A percentile compares a stretch with the other conserved stretches of the same genome.
phyloP scores from a whole-genome alignment of 92 coral and sea anemone genomes.

The Siderastrea siderea region DNA sequence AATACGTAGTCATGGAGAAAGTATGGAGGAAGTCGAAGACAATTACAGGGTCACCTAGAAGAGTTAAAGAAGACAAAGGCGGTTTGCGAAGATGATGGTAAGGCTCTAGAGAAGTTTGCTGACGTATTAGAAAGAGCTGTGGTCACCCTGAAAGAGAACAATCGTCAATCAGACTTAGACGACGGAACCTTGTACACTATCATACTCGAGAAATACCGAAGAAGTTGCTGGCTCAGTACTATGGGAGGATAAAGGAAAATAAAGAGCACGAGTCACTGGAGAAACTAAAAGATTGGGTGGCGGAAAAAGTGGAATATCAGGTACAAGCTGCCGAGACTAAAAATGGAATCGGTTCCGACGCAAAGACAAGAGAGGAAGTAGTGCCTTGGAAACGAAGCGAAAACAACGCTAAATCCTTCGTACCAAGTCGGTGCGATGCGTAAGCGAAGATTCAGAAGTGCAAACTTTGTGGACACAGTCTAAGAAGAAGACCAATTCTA shows the following conservation, averaged over 20 bases:
- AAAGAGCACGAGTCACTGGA: slow-evolving; percentile 56
- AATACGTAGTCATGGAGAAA: slow-evolving; percentile 47
- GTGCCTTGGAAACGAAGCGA: slow-evolving; percentile 25
- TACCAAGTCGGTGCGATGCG: slow-evolving; percentile 1
- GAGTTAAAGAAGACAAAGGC: slow-evolving; percentile 55
- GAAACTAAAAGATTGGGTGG: slow-evolving; percentile 63
- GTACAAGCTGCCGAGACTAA: slow-evolving; percentile 69
- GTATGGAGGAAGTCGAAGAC: slow-evolving; percentile 71
- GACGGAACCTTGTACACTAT: slow-evolving; percentile 59
- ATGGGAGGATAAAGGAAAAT: slow-evolving; percentile 57
- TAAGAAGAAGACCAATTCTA: slow-evolving; percentile 39
- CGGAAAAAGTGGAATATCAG: slow-evolving; percentile 76
- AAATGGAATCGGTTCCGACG: slow-evolving; percentile 51
- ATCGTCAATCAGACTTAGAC: slow-evolving; percentile 56
- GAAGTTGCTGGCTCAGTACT: slow-evolving; percentile 50
- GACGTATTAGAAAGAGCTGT: slow-evolving; percentile 72
- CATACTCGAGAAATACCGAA: not conserved
- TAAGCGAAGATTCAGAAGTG: slow-evolving; percentile 32
- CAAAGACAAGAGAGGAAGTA: slow-evolving; percentile 16
- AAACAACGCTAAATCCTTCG: slow-evolving; percentile 17
- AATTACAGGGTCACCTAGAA: slow-evolving; percentile 69
- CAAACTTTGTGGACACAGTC: slow-evolving; percentile 51
- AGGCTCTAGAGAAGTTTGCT: slow-evolving; percentile 74
- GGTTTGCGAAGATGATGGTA: slow-evolving; percentile 59
- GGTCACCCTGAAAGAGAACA: slow-evolving; percentile 58